These are phyloP conservation scores for Oceanites oceanicus DNA, from an alignment of 2,113 vertebrate species.

Conservation along the genomic window DNA sequence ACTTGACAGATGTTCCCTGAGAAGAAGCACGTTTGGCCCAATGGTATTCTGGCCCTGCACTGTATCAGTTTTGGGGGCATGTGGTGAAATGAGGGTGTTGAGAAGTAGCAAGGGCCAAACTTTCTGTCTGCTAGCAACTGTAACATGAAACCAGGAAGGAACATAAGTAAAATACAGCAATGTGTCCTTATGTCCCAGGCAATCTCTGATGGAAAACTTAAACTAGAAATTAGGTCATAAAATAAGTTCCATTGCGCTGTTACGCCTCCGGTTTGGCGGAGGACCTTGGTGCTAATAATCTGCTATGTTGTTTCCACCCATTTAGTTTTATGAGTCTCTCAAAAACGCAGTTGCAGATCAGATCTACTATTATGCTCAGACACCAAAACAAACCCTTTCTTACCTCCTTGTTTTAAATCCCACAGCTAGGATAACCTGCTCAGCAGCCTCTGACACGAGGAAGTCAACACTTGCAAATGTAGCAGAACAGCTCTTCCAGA, in stretches of 20 bases:
- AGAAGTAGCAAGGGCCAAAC: not conserved
- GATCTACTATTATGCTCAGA: not conserved
- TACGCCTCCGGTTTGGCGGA: not conserved
- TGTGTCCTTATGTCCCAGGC: conserved; percentile 9
- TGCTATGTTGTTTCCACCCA: not conserved
- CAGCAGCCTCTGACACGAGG: not conserved
- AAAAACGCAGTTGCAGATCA: not conserved
- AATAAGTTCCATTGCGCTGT: not conserved
- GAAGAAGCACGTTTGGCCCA: not conserved
- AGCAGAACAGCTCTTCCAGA: not conserved
- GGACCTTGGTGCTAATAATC: conserved; percentile 20
- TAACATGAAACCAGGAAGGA: not conserved
- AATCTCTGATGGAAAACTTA: conserved; percentile 28
- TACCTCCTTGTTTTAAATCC: not conserved
- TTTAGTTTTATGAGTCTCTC: not conserved
- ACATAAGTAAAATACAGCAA: not conserved
- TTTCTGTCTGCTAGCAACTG: not conserved
- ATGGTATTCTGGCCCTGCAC: not conserved
- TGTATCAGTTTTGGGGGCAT: not conserved
- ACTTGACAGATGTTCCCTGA: not conserved
- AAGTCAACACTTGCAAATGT: conserved; percentile 32
- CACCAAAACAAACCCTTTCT: conserved; percentile 19
- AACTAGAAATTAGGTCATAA: conserved; percentile 28
- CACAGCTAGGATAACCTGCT: not conserved
- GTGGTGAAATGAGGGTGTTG: not conserved